Evolutionary conservation across 2,888 invertebrate genomes (phyloP).

Genomic region (Tenodera sinensis): DNA sequence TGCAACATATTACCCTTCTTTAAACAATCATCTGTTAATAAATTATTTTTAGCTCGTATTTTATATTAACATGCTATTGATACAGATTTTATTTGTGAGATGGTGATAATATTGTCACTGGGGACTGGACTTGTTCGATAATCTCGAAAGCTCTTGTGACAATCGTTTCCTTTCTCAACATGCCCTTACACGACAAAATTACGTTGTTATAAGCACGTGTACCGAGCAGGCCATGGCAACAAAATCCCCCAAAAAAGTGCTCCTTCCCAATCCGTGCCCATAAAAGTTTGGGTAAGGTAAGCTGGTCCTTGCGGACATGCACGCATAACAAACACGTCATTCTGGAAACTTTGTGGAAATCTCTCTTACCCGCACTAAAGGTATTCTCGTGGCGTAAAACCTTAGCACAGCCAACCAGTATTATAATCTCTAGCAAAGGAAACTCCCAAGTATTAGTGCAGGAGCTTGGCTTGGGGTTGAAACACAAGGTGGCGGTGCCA

Average conservation of each 20-base stretch:
- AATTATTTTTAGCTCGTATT: no score
- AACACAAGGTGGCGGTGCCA: not conserved
- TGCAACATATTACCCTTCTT: no score
- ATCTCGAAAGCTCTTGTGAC: no score
- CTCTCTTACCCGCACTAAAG: not conserved
- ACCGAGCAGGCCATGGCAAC: not conserved
- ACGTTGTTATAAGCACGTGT: not conserved
- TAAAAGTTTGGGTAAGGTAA: not conserved
- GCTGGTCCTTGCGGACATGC: not conserved
- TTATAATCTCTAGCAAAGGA: slow-evolving; percentile 8
- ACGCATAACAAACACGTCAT: not conserved
- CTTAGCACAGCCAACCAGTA: not conserved
- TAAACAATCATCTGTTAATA: no score
- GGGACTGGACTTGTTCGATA: no score
- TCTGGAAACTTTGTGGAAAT: not conserved
- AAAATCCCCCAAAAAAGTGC: not conserved
- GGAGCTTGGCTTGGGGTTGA: not conserved
- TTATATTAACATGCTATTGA: no score
- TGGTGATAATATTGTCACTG: no score
- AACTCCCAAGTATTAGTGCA: not conserved
- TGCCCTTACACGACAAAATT: no score
- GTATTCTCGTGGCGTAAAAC: not conserved
- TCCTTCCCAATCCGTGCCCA: not conserved
- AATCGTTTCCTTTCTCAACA: no score
- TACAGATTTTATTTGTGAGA: no score